These are phyloP conservation scores for Sebastolobus alascanus DNA, from an alignment of 2,797 vertebrate species.

Conservation along the genomic window DNA sequence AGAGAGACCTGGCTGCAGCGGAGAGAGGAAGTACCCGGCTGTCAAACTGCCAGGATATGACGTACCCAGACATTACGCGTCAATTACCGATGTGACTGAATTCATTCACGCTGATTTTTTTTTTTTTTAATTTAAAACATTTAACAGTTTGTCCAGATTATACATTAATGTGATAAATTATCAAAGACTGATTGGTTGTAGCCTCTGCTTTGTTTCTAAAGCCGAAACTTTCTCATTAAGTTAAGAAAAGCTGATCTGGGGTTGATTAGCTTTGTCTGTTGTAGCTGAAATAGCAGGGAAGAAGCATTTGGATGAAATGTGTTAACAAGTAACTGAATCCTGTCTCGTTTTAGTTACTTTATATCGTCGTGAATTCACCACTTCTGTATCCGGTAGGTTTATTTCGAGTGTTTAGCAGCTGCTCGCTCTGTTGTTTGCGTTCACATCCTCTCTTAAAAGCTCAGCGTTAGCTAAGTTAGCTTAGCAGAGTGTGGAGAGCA, in stretches of 20 bases:
- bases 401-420: not conserved
- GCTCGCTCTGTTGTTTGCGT: not conserved
- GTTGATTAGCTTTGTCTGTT: slow-evolving; percentile 53
- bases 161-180: accelerated
- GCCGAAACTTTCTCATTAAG: accelerated
- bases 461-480: slow-evolving; percentile 35
- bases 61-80: slow-evolving; percentile 44
- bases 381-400: slow-evolving; percentile 27
- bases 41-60: slow-evolving; percentile 64
- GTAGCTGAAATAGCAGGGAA: not conserved
- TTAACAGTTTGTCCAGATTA: accelerated
- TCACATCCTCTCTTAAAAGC: no score
- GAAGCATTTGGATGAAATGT: not conserved
- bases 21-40: slow-evolving; percentile 65
- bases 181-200: accelerated
- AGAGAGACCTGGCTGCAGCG: slow-evolving; percentile 70
- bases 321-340: not conserved
- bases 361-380: accelerated
- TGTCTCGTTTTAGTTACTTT: not conserved
- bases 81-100: not conserved
- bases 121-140: not conserved
- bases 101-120: accelerated
- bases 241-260: not conserved
- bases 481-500: slow-evolving; percentile 5
- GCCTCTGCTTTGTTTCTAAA: accelerated